Base-by-base conservation (phyloP, 2,797 vertebrate species). In the Fratercula arctica region DNA sequence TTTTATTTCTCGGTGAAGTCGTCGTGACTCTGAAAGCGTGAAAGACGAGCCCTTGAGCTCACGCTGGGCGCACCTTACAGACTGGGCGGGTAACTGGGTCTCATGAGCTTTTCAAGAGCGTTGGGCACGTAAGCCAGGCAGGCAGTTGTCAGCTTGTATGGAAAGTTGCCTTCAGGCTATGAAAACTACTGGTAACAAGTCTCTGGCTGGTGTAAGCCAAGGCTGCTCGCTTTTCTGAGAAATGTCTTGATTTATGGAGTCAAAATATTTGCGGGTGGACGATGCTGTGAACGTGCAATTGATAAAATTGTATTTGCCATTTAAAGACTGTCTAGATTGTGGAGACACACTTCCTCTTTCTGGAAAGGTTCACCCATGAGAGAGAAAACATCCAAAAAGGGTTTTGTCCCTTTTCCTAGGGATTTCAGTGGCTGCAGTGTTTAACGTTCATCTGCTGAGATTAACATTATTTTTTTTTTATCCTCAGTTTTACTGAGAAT, bases 11-110 rank as follows among this genome's bases (percentile, higher is more conserved):
- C 35, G 35, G 33, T 57, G 66, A 51, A 75, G 13, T 11, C 29
- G 18, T n/a, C 11, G 3, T 16, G 50, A 20, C 28, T 19, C 35
- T 25, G 51, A 26, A 39, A 50, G 69, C 19, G 3, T 23, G 24
- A 5, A 69, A 57, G 63, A n/a, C 0, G 2, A 57, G 50, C 37
- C 0, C 2, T 9, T n/a, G 56, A 50, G 5, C 33, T 37, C 14
- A 1, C 13, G 3, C 26, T 0, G 1, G 35, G 26, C 19, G 18
- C 3, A 5, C 45, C 29, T n/a, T 37, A 5, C 33, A 25, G 69
- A 6, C 50, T 26, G 12, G 6, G 57, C 15, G 23, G 37, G 33
- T 50, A 16, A 25, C 29, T 41, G 24, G 20, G 10, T 33, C 54
- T 48, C 18, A 1, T 59, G 11, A 13, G 39, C 26, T 33, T 33